Evolutionary conservation across 1,140 invertebrate species (phyloP), one percentile per base, ranked within the genome.

Genomic region (Linepithema humile): DNA sequence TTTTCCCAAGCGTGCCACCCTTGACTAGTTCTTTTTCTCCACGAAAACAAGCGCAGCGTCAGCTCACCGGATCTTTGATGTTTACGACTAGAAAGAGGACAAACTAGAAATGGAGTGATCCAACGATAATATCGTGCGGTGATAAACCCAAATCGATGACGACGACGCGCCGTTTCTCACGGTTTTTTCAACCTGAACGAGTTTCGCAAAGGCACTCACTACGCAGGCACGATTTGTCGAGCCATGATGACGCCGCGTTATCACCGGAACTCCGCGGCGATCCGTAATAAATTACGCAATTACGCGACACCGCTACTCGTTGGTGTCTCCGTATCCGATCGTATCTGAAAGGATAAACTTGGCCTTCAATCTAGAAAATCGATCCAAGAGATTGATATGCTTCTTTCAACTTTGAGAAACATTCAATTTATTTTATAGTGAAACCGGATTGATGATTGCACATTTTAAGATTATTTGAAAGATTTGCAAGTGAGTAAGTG

Each of bases 241-340:
- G 12, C 2, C 20, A 20, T 75, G 83, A 73, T 85, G 83, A 86
- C 50, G 23, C 20, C 6, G 3, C 7, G 57, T 62, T 85, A 86
- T 86, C 84, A 53, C 59, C 59, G 60, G 59, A 74, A 85, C 70
- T 82, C 20, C 43, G 50, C 53, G 38, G 10, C 80, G 75, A 87
- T 87, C 59, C 45, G 75, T 35, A 45, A 78, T 75, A 85, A 87
- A 86, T 87, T 86, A 86, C 64, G 74, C 77, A 77, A 29, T 17
- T n/a, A n/a, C n/a, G n/a, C n/a, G n/a, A n/a, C n/a, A n/a, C 23
- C 23, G 57, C 29, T 67, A 69, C 74, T 29, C 50, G 15, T 2
- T 29, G 17, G 55, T 86, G 64, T 87, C 69, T 64, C 70, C 85
- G 55, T n/a, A n/a, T n/a, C n/a, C 75, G 80, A 87, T 87, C 48